Percentiles rank a stretch among this genome's conserved stretches.
Conservation (phyloP, 2,113 vertebrate genomes). For the Anthoscopus minutus region DNA sequence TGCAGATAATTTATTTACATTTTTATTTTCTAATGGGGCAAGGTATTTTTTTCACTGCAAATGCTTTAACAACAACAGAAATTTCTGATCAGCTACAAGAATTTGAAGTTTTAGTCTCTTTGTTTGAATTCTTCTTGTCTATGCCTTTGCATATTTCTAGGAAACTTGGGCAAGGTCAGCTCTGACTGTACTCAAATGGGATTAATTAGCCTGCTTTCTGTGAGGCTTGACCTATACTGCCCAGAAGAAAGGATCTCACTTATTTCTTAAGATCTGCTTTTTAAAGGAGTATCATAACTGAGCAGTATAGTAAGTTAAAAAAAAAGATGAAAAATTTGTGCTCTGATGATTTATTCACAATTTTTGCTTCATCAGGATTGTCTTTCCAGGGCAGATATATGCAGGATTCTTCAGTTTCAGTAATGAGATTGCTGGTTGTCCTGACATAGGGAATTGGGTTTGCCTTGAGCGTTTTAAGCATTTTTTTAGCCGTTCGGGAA, state of each 20-base stretch:
- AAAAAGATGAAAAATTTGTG: background rate
- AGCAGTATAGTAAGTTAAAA: background rate
- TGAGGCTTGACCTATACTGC: background rate
- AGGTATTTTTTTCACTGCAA: background rate
- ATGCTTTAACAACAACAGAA: background rate
- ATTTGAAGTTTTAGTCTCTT: background rate
- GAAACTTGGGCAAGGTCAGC: background rate
- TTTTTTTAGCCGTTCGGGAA: background rate
- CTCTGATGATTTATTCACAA: background rate
- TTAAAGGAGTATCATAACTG: background rate
- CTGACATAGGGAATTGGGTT: background rate
- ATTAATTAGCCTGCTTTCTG: constrained; percentile 29
- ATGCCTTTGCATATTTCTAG: background rate
- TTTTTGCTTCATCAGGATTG: background rate
- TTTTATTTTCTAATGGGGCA: background rate
- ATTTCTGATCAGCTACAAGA: background rate
- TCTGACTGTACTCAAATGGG: background rate
- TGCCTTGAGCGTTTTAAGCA: background rate
- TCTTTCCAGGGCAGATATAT: background rate
- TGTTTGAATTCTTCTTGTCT: background rate
- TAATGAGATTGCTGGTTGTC: background rate
- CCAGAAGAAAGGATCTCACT: background rate
- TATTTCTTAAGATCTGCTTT: background rate
- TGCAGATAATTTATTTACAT: background rate
- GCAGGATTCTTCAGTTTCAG: background rate